Base-by-base conservation (phyloP, 2,888 invertebrate genomes). In the Leucania comma region DNA sequence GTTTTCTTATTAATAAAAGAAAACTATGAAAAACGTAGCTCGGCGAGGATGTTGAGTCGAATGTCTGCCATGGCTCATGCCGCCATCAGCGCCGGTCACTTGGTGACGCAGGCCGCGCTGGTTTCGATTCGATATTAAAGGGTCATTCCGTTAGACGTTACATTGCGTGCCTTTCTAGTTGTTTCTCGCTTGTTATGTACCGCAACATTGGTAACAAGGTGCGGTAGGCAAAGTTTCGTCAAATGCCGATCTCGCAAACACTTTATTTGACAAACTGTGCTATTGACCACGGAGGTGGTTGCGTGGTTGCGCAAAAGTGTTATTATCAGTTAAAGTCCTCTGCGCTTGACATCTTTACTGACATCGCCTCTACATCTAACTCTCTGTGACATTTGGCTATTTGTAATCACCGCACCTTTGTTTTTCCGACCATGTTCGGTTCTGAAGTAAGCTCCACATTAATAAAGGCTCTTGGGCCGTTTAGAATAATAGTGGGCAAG, bases 121-220 rank as follows among this genome's bases (percentile, higher is more conserved):
- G 26, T 56, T 58, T 26, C 35, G 22, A 24, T 68, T 51, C 38
- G 20, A 29, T 42, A 29, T 42, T 9, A 53, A 35, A 32, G 50
- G 24, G 14, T 24, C 42, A n/a, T 20, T 17, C 29, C 12, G 14
- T 46, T 50, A 50, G 46, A 8, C 17, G 42, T 42, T 38, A 38
- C 42, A 46, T 46, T 46, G 20, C 20, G 20, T 20, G 32, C 59
- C 32, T 71, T 26, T 38, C 46, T 69, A 46, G 38, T 57, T 51
- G 29, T 53, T 12, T 50, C 26, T 51, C 8, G 22, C 29, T 58
- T n/a, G 8, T n/a, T 38, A 29, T 22, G 32, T 29, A 6, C 26
- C 20, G 22, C n/a, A 17, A 67, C 17, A 51, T 42, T 38, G 20
- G 42, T 42, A 38, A 22, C 20, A 32, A 20, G 32, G 8, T 22